A percentile compares a stretch with the other conserved stretches of the same genome.
Evolutionary conservation across 2,888 invertebrate species (phyloP).

Genomic region (Drosophila lacicola): DNA sequence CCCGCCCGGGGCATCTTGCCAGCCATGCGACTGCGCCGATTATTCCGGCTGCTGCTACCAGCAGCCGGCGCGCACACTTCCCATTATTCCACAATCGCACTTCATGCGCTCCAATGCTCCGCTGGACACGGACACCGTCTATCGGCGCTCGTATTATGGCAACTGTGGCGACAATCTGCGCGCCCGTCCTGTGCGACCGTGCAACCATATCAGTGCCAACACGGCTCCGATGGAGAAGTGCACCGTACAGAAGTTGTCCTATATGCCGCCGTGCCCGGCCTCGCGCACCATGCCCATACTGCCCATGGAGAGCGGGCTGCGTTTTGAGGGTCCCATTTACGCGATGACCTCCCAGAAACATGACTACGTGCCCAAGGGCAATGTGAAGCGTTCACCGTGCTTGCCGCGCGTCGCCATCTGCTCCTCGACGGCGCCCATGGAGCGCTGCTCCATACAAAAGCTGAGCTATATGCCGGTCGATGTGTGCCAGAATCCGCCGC

Average conservation of each 20-base stretch:
- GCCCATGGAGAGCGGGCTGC: constrained; percentile 79
- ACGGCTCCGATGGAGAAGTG: constrained; percentile 86
- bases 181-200: constrained; percentile 85
- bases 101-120: constrained; percentile 87
- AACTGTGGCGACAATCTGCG: constrained; percentile 84
- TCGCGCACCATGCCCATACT: constrained; percentile 76
- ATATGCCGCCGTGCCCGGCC: constrained; percentile 77
- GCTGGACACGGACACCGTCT: constrained; percentile 88
- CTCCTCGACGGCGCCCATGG: constrained; percentile 77
- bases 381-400: constrained; percentile 79
- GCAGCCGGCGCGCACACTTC: constrained; percentile 81
- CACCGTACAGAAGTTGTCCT: constrained; percentile 86
- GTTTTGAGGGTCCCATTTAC: constrained; percentile 88
- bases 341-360: constrained; percentile 90
- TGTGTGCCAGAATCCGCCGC: constrained; percentile 81
- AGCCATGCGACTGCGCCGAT: constrained; percentile 76
- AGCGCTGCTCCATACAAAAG: constrained; percentile 82
- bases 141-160: constrained; percentile 88
- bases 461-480: constrained; percentile 84
- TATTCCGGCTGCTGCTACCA: constrained; percentile 82
- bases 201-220: constrained; percentile 85
- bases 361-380: constrained; percentile 89
- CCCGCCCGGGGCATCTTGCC: constrained; percentile 56
- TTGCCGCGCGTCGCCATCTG: constrained; percentile 69
- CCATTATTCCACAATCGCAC: constrained; percentile 75